Conservation (phyloP, 2,888 invertebrate species). For the Lymantria monacha region DNA sequence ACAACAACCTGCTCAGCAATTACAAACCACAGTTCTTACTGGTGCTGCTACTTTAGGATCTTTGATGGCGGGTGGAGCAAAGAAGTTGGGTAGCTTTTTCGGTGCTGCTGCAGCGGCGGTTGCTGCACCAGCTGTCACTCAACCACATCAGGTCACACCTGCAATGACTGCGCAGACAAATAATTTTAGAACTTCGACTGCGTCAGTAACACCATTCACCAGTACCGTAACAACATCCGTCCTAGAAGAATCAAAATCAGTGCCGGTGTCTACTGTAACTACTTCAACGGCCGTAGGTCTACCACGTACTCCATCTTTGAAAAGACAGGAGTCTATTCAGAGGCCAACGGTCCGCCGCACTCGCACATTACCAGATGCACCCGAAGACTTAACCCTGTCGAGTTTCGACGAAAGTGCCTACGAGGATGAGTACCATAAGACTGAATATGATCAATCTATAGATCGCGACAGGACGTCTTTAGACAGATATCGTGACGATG, state of each 20-base stretch:
- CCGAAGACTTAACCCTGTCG: slow-evolving; percentile 66
- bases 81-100: slow-evolving; percentile 74
- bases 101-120: slow-evolving; percentile 77
- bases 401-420: slow-evolving; percentile 80
- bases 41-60: slow-evolving; percentile 77
- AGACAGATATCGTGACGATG: slow-evolving; percentile 72
- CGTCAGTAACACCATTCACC: slow-evolving; percentile 59
- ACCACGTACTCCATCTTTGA: slow-evolving; percentile 70
- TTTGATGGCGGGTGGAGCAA: slow-evolving; percentile 76
- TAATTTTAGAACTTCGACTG: slow-evolving; percentile 50
- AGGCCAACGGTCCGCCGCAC: slow-evolving; percentile 74
- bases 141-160: slow-evolving; percentile 41
- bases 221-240: slow-evolving; percentile 67
- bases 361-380: slow-evolving; percentile 74
- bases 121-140: slow-evolving; percentile 54
- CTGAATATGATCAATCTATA: slow-evolving; percentile 73
- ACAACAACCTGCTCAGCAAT: slow-evolving; percentile 64
- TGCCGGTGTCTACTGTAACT: slow-evolving; percentile 59
- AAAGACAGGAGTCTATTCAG: slow-evolving; percentile 78
- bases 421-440: slow-evolving; percentile 79
- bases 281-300: slow-evolving; percentile 60
- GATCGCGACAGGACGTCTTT: slow-evolving; percentile 69
- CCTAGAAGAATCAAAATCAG: slow-evolving; percentile 63
- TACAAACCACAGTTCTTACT: slow-evolving; percentile 68
- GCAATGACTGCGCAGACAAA: slow-evolving; percentile 43